Base-by-base conservation (phyloP, 2,113 vertebrate species). In the Cephalopholis sonnerati region DNA sequence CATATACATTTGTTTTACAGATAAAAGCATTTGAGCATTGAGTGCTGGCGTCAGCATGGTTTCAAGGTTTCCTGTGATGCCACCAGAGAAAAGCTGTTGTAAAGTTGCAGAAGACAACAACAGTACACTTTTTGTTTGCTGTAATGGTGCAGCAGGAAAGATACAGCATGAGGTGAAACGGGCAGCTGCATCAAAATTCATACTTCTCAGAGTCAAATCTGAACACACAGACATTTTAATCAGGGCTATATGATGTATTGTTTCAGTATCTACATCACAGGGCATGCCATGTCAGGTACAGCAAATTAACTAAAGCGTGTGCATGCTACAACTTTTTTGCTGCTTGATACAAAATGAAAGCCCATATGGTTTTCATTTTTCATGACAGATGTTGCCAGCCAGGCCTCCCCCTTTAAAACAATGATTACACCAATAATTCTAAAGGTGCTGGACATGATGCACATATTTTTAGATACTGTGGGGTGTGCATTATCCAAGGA, bases 61-160 rank as follows among this genome's bases (percentile, higher is more conserved):
- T 51, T 74, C 62, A 50, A 68, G 62, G 36, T 77, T 67, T 65
- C 44, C 48, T 18, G 20, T 67, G 22, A 81, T 55, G 1, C 12
- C n/a, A 25, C 10, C 2, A 11, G 17, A 74, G n/a, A 39, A 55
- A 46, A 27, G 46, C 3, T 1, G 4, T 27, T 29, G 24, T 64
- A 62, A 50, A 3, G 32, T 9, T 24, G 8, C 29, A 24, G 32
- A 24, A 22, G 10, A 36, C 66, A 54, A 62, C 10, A 17, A 44
- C 32, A 39, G 27, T 25, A 36, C 32, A 36, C 65, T 20, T 68
- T 13, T 50, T 51, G 11, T 32, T 68, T 68, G 16, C 53, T 58
- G 66, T 17, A 44, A 25, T 41, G 27, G 29, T 39, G 29, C 68
- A 70, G n/a, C 39, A 27, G n/a, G 5, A 25, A 54, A 41, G 24